These are phyloP conservation scores for Trachelus tabidus DNA, from an alignment of 2,888 invertebrate genomes.

Conservation along the genomic window DNA sequence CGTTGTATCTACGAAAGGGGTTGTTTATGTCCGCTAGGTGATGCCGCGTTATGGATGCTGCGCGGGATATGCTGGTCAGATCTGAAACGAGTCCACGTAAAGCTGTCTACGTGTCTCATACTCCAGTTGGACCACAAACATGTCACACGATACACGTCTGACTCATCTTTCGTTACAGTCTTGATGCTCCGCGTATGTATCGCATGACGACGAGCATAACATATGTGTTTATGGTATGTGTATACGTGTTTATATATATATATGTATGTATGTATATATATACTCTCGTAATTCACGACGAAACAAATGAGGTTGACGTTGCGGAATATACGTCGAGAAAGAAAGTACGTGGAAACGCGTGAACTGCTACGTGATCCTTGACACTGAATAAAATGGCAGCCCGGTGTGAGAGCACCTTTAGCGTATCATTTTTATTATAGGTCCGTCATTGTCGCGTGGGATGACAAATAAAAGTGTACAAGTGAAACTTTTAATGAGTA, in stretches of 20 bases:
- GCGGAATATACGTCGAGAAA: conserved; percentile 8
- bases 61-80: background rate
- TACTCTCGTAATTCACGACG: background rate
- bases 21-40: background rate
- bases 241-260: too few relatives aligned
- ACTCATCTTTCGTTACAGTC: conserved; percentile 6
- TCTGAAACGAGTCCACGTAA: background rate
- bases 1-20: background rate
- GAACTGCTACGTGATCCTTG: conserved; percentile 9
- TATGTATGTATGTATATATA: background rate
- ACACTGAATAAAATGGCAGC: background rate
- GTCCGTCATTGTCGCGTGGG: background rate
- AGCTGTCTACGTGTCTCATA: background rate
- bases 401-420: background rate
- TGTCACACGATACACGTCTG: conserved; percentile 3
- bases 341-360: conserved; percentile 5
- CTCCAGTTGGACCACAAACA: background rate
- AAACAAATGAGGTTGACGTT: background rate
- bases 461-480: background rate
- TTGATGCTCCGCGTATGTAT: background rate
- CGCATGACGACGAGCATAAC: background rate
- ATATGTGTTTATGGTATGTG: background rate
- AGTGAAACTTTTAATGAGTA: background rate
- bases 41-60: background rate
- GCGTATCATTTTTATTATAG: background rate